Percentiles rank a stretch among this genome's conserved stretches.
phyloP scores from a whole-genome alignment of 1,140 invertebrate genomes.

The Hypsibius dujardini region DNA sequence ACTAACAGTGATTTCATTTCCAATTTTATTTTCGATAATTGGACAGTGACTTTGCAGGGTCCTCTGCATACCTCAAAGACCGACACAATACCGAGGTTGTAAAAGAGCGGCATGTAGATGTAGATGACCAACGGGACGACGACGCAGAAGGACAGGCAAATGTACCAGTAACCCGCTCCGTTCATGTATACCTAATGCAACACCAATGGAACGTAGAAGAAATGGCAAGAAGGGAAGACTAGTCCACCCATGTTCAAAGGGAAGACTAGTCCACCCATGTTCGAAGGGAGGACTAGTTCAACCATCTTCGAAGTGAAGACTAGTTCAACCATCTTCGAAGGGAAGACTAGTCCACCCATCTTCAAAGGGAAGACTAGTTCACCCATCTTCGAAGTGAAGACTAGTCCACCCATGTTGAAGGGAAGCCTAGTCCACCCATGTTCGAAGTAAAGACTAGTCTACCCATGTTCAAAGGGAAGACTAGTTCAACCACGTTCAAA shows the following conservation, averaged over 20 bases:
- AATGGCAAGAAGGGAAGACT: not conserved
- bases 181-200: conserved; percentile 26
- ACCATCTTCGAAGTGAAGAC: conserved; percentile 61
- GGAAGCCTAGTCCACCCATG: no score
- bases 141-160: conserved; percentile 49
- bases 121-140: conserved; percentile 60
- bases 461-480: conserved; percentile 28
- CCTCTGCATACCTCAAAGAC: conserved; percentile 55
- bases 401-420: no score
- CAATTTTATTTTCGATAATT: conserved; percentile 16
- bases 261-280: no score
- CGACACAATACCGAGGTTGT: conserved; percentile 63
- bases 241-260: no score
- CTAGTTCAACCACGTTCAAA: conserved; percentile 22
- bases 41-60: conserved; percentile 18
- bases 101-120: conserved; percentile 73
- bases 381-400: conserved; percentile 39
- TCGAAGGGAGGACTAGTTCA: no score
- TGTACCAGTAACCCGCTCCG: conserved; percentile 62
- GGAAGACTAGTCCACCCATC: conserved; percentile 63
- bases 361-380: conserved; percentile 72
- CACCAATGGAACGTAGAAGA: conserved; percentile 16
- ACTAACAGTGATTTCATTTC: conserved; percentile 41
- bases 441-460: conserved; percentile 33
- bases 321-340: conserved; percentile 52